phyloP scores from a whole-genome alignment of 2,113 vertebrate species.

The Mormyrus iriodes region DNA sequence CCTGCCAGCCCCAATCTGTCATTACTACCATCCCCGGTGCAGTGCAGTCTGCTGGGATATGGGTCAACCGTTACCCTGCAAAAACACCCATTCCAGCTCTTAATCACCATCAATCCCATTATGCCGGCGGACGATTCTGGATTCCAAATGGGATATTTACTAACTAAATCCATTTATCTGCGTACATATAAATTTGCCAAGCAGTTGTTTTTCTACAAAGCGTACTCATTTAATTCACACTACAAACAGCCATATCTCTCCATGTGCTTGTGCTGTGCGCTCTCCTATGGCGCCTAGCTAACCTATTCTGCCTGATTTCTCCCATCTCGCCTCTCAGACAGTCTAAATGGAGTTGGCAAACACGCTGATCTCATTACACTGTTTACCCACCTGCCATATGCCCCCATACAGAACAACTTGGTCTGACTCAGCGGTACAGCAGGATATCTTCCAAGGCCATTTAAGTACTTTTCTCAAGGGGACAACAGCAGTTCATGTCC shows the following conservation, averaged over 20 bases:
- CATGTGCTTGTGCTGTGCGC: not conserved
- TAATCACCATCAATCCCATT: not conserved
- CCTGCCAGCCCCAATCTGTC: not conserved
- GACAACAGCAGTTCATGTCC: not conserved
- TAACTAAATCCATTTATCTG: not conserved
- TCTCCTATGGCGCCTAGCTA: not conserved
- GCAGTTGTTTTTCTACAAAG: not conserved
- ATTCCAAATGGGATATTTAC: constrained; percentile 8
- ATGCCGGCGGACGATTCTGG: not conserved
- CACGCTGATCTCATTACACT: not conserved
- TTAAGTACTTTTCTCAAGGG: not conserved
- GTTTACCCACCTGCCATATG: not conserved
- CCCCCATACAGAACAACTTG: not conserved
- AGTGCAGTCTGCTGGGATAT: not conserved
- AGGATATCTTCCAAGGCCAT: not conserved
- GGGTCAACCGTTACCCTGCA: not conserved
- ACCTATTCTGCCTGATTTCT: not conserved
- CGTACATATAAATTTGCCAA: not conserved
- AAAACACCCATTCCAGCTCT: not conserved
- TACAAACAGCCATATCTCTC: not conserved
- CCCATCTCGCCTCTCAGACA: not conserved
- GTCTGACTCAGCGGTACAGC: not conserved
- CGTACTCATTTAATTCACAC: not conserved
- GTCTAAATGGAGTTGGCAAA: not conserved
- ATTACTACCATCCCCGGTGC: not conserved